Base-by-base conservation (phyloP, 1,140 invertebrate genomes). In the Batillaria attramentaria region DNA sequence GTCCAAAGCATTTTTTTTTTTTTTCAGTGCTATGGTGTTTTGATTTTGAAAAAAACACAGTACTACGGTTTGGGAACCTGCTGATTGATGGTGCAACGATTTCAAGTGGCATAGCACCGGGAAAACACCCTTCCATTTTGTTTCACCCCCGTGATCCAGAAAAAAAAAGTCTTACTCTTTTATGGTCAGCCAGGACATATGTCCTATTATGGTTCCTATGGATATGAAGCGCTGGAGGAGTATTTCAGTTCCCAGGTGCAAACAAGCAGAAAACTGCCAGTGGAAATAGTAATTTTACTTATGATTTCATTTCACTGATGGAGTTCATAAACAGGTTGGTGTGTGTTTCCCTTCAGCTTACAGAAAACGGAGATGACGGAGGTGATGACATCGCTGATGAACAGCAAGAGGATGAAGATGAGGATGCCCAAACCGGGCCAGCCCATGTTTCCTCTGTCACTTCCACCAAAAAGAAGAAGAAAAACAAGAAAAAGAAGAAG, bases 351-450 rank as follows among this genome's bases (percentile, higher is more conserved):
- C 31, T 84, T 33, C 72, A 86, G 79, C 54, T 85, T 18, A 80
- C 50, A 70, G 66, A 86, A 84, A 81, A 76, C 93, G 93, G 94
- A 88, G 94, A 94, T 84, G 93, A 94, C 87, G 94, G 94, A 84
- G 93, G 90, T 66, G 79, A 94, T 87, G 93, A 94, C 87, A 94
- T 93, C 28, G 92, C 93, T 83, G 92, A 69, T 50, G 89, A 91
- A 33, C 80, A 87, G 18, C 84, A 85, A 70, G 84, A 86, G n/a
- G 84, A 90, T n/a, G 87, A 90, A 74, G 81, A 87, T 10, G 85
- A 79, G 77, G 85, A 93, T 79, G 89, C 90, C 68, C 35, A 80
- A 77, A 46, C 87, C 90, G 20, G 92, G 92, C 57, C 91, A 92
- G 74, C 94, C 93, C 81, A 94, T 93, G 83, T 94, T 93, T 20